Conservation (phyloP, 2,797 vertebrate genomes). For the Podarcis lilfordi region DNA sequence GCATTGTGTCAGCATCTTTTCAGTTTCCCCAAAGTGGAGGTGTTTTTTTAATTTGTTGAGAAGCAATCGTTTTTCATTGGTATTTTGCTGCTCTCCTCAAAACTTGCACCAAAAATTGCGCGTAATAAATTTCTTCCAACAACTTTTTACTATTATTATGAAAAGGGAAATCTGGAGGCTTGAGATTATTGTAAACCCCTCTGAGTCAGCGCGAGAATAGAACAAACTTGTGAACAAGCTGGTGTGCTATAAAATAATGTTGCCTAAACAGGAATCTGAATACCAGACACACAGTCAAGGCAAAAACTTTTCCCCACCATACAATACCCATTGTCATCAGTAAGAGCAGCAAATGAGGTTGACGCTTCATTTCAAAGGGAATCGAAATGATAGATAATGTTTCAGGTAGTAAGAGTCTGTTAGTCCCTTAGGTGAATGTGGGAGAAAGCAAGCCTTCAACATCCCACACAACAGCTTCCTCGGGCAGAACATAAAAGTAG, state of each 20-base stretch:
- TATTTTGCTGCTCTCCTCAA: not conserved
- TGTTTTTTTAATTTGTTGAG: not conserved
- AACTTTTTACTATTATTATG: not conserved
- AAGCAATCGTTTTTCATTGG: not conserved
- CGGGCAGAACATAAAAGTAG: not conserved
- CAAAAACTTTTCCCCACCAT: not conserved
- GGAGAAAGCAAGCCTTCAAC: not conserved
- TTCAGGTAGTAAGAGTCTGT: not conserved
- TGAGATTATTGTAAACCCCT: not conserved
- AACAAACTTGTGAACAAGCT: not conserved
- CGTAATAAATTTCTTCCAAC: not conserved
- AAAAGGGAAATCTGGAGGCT: not conserved
- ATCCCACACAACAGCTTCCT: not conserved
- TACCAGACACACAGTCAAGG: not conserved
- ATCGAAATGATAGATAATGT: not conserved
- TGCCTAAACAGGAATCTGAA: not conserved
- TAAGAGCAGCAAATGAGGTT: not conserved
- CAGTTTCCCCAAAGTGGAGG: not conserved
- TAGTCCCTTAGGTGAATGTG: not conserved
- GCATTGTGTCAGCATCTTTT: not conserved
- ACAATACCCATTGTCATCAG: not conserved
- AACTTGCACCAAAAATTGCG: not conserved
- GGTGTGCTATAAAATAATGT: not conserved
- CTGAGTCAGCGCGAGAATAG: no score
- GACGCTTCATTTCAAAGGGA: not conserved